phyloP scores from a whole-genome alignment of 37 sponge, comb jelly and placozoan genomes.

The Corticium candelabrum region DNA sequence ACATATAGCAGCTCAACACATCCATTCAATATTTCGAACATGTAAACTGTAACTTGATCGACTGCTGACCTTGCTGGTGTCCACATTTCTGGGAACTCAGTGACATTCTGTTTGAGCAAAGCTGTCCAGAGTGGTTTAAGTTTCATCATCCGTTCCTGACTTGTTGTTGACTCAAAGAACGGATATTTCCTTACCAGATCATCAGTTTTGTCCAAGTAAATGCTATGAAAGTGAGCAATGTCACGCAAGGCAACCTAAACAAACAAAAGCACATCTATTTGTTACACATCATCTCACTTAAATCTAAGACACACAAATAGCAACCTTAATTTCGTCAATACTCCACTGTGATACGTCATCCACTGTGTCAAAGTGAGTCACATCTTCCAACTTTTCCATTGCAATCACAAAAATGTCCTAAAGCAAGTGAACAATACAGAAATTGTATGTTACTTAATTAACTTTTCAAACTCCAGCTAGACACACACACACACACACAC shows the following conservation, averaged over 20 bases:
- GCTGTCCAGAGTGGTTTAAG: conserved; percentile 68
- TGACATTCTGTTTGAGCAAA: conserved; percentile 30
- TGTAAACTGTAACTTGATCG: neutral
- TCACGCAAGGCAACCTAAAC: conserved; percentile 45
- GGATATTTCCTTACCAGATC: conserved; percentile 8
- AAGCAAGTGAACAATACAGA: too few relatives aligned
- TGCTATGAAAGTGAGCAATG: conserved; percentile 45
- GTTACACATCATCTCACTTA: too few relatives aligned
- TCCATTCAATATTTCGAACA: neutral
- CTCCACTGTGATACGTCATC: conserved; percentile 53
- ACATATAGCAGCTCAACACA: too few relatives aligned
- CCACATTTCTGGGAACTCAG: conserved; percentile 60
- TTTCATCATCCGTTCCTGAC: too few relatives aligned
- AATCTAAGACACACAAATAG: too few relatives aligned
- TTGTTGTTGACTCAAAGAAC: too few relatives aligned
- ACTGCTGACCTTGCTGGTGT: conserved; percentile 6
- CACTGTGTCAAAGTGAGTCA: conserved; percentile 30
- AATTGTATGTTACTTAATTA: too few relatives aligned
- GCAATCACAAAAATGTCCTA: conserved; percentile 50
- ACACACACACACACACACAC: too few relatives aligned
- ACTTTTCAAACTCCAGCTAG: too few relatives aligned
- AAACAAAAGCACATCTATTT: neutral
- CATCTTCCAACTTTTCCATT: conserved; percentile 53
- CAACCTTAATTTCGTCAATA: too few relatives aligned
- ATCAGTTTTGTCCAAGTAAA: conserved; percentile 20